Evolutionary conservation across 2,113 vertebrate genomes (phyloP).

Genomic region (Rhinopithecus roxellana): DNA sequence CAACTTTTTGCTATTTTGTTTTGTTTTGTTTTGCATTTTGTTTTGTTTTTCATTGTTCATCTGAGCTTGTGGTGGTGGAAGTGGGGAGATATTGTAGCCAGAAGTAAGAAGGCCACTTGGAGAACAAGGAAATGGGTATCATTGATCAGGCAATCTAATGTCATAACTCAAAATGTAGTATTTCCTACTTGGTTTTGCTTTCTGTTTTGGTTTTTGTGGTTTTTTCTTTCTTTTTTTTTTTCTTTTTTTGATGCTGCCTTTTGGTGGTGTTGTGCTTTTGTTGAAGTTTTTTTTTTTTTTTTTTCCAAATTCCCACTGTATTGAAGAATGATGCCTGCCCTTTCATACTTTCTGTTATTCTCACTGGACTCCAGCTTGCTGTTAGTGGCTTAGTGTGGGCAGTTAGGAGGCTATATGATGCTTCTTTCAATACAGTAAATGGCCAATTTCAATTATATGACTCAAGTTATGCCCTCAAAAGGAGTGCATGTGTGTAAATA

Average conservation of each 20-base stretch:
- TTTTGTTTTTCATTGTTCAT: not conserved
- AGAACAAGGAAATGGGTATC: constrained; percentile 67
- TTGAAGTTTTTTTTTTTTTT: constrained; percentile 26
- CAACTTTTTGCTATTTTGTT: not conserved
- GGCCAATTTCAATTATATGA: not conserved
- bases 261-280: constrained; percentile 62
- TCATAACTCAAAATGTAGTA: constrained; percentile 56
- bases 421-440: not conserved
- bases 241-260: not conserved
- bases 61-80: not conserved
- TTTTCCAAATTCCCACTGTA: not conserved
- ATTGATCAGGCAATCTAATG: constrained; percentile 63
- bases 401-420: not conserved
- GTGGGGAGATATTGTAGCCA: not conserved
- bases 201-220: constrained; percentile 49
- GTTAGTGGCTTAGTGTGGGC: not conserved
- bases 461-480: not conserved
- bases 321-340: not conserved
- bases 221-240: not conserved
- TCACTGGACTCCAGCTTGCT: not conserved
- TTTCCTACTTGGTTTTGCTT: constrained; percentile 64
- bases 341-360: not conserved
- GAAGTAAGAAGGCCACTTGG: not conserved
- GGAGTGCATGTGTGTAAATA: not conserved
- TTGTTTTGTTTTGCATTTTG: no score